Percentiles rank a stretch among this genome's conserved stretches.
Conservation (phyloP, 2,797 vertebrate species). For the Ctenopoma multispine region DNA sequence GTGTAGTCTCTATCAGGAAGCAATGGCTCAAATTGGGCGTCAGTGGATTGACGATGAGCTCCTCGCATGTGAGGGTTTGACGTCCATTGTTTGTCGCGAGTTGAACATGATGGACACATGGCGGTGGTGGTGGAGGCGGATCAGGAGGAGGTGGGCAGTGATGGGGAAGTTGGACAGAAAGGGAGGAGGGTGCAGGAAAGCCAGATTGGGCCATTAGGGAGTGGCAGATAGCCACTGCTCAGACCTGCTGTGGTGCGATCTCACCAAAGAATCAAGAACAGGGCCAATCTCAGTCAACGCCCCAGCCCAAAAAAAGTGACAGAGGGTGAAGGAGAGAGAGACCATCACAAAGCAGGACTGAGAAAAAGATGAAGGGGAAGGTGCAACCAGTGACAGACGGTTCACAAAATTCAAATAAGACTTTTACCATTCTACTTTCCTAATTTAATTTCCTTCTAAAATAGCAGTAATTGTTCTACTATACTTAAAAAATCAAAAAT, state of each 20-base stretch:
- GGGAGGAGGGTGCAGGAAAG: conserved; percentile 40
- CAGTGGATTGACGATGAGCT: conserved; percentile 47
- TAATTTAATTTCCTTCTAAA: not conserved
- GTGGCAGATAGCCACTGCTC: conserved; percentile 64
- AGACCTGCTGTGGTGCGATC: conserved; percentile 77
- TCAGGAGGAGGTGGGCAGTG: conserved; percentile 20
- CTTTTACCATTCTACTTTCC: not conserved
- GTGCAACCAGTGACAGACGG: conserved; percentile 16
- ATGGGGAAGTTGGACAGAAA: conserved; percentile 32
- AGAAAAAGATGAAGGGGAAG: conserved; percentile 23
- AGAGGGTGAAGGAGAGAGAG: conserved; percentile 42
- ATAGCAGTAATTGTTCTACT: not conserved
- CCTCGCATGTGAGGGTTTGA: conserved; percentile 48
- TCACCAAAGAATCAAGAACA: conserved; percentile 63
- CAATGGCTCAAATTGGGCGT: conserved; percentile 69
- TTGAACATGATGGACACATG: conserved; percentile 61
- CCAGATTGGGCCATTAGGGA: conserved; percentile 71
- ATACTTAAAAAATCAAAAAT: too few relatives aligned
- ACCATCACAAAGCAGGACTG: conserved; percentile 27
- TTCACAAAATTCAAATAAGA: not conserved
- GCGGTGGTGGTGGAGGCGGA: conserved; percentile 11
- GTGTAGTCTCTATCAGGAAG: conserved; percentile 69
- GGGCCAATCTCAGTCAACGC: conserved; percentile 45
- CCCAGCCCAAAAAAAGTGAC: conserved; percentile 38
- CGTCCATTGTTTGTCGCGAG: conserved; percentile 44